Evolutionary conservation across 2,113 vertebrate genomes (phyloP).

Genomic region (Stigmatopora argus): DNA sequence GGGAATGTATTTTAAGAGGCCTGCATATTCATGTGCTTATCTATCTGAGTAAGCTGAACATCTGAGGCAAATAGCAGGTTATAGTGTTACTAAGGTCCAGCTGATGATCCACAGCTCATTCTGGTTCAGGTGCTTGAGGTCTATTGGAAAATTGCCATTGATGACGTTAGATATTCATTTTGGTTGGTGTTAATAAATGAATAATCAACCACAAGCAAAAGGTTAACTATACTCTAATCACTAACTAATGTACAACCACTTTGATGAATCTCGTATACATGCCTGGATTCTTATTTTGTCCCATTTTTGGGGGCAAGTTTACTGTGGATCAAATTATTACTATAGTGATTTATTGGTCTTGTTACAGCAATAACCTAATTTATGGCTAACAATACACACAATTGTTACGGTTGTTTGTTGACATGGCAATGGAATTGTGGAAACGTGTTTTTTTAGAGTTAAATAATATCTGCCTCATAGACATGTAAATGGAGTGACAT

Average conservation of each 20-base stretch:
- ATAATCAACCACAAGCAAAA: not conserved
- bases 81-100: conserved; percentile 44
- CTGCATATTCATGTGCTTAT: conserved; percentile 59
- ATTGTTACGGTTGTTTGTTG: not conserved
- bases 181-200: too few relatives aligned
- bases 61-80: conserved; percentile 56
- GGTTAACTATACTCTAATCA: not conserved
- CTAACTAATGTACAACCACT: not conserved
- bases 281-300: not conserved
- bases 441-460: not conserved
- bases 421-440: not conserved
- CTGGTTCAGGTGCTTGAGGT: conserved; percentile 15
- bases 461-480: too few relatives aligned
- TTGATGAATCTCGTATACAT: not conserved
- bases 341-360: not conserved
- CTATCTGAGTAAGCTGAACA: conserved; percentile 60
- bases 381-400: not conserved
- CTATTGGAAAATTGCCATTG: conserved; percentile 6
- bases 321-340: not conserved
- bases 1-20: conserved; percentile 70
- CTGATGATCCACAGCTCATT: conserved; percentile 33
- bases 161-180: too few relatives aligned
- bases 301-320: not conserved
- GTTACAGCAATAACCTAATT: not conserved
- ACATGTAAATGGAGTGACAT: not conserved